Conservation (phyloP, 2,797 vertebrate genomes). For the Myotis planiceps region DNA sequence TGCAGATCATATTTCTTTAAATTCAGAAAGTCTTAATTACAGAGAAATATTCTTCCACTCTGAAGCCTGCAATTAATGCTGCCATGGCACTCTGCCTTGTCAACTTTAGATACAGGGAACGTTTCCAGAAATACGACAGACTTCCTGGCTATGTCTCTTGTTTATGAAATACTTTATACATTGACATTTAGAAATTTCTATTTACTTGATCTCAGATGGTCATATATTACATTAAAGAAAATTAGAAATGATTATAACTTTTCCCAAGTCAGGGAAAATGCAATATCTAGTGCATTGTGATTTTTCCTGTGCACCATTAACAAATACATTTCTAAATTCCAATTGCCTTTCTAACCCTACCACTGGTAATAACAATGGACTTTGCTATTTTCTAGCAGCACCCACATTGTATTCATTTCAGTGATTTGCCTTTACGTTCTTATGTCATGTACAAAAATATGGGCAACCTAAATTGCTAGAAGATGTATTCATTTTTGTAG, state of each 20-base stretch:
- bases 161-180: conserved; percentile 83
- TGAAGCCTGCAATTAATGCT: conserved; percentile 71
- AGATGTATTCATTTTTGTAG: conserved; percentile 65
- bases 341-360: conserved; percentile 54
- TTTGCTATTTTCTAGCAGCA: conserved; percentile 74
- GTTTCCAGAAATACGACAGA: conserved; percentile 79
- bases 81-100: conserved; percentile 79
- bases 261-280: conserved; percentile 71
- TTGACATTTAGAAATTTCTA: conserved; percentile 85
- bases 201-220: conserved; percentile 78
- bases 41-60: conserved; percentile 42
- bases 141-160: conserved; percentile 81
- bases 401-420: conserved; percentile 67
- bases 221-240: conserved; percentile 77
- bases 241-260: conserved; percentile 79
- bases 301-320: conserved; percentile 65
- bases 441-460: conserved; percentile 66
- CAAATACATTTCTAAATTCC: conserved; percentile 69
- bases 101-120: conserved; percentile 61
- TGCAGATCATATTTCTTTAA: conserved; percentile 34
- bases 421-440: conserved; percentile 73
- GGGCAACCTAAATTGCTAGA: conserved; percentile 68
- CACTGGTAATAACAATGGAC: conserved; percentile 71
- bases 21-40: conserved; percentile 64
- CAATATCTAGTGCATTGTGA: conserved; percentile 52